Conservation (phyloP, 2,113 vertebrate genomes). For the Hemichromis elongatus region DNA sequence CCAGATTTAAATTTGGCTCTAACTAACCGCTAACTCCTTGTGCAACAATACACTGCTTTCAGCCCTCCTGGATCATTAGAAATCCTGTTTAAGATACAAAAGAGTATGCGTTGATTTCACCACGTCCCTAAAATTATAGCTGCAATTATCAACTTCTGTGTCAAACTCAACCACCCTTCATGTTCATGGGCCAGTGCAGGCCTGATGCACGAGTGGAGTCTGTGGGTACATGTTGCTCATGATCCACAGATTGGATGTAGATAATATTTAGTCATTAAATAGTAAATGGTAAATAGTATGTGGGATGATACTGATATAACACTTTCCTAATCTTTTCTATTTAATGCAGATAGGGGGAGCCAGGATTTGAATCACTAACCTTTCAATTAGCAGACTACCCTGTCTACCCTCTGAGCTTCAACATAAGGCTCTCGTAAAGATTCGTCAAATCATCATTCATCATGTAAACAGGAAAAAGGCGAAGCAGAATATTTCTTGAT, state of each 20-base stretch:
- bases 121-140: not conserved
- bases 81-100: not conserved
- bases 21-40: not conserved
- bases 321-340: not conserved
- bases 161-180: not conserved
- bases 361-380: not conserved
- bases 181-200: not conserved
- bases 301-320: not conserved
- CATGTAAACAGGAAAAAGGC: not conserved
- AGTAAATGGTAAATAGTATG: not conserved
- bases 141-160: not conserved
- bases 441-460: too few relatives aligned
- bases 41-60: not conserved
- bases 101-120: not conserved
- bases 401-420: rapidly evolving
- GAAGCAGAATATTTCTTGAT: not conserved
- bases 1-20: not conserved
- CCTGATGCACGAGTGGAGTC: not conserved
- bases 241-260: not conserved
- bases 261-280: not conserved
- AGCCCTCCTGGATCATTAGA: not conserved
- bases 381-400: not conserved
- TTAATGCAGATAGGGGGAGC: not conserved
- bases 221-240: not conserved
- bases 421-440: not conserved